Percentiles rank a stretch among this genome's conserved stretches.
Evolutionary conservation across 2,888 invertebrate genomes (phyloP).

Genomic region (Drosophila mercatorum): DNA sequence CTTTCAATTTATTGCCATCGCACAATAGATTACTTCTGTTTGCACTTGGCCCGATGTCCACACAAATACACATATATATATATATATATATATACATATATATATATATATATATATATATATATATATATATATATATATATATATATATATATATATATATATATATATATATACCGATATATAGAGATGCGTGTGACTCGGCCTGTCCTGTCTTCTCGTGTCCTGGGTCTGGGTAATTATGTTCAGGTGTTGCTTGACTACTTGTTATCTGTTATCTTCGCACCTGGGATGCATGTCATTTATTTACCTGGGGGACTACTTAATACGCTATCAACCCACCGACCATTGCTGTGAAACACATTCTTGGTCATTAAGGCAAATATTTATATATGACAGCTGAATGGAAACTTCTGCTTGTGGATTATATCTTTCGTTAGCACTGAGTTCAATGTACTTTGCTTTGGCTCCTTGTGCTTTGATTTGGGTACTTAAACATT

Average conservation of each 20-base stretch:
- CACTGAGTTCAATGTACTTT: slow-evolving; percentile 4
- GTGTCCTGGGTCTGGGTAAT: slow-evolving; percentile 51
- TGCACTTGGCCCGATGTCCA: slow-evolving; percentile 46
- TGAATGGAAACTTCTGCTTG: slow-evolving; percentile 7
- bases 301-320: slow-evolving; percentile 45
- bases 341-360: slow-evolving; percentile 5
- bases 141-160: background rate
- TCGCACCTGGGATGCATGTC: slow-evolving; percentile 49
- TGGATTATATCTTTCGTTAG: background rate
- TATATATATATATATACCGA: background rate
- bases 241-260: slow-evolving; percentile 61
- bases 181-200: background rate
- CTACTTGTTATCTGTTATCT: slow-evolving; percentile 69
- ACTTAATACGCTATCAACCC: slow-evolving; percentile 15
- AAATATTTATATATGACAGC: slow-evolving; percentile 38
- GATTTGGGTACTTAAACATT: background rate
- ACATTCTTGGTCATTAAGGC: slow-evolving; percentile 17
- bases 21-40: slow-evolving; percentile 66
- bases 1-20: slow-evolving; percentile 59
- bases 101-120: background rate
- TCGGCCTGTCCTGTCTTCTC: background rate
- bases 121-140: background rate
- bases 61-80: background rate
- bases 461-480: background rate
- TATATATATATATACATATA: background rate